Base-by-base conservation (phyloP, 1,140 invertebrate species). In the Galleria mellonella region DNA sequence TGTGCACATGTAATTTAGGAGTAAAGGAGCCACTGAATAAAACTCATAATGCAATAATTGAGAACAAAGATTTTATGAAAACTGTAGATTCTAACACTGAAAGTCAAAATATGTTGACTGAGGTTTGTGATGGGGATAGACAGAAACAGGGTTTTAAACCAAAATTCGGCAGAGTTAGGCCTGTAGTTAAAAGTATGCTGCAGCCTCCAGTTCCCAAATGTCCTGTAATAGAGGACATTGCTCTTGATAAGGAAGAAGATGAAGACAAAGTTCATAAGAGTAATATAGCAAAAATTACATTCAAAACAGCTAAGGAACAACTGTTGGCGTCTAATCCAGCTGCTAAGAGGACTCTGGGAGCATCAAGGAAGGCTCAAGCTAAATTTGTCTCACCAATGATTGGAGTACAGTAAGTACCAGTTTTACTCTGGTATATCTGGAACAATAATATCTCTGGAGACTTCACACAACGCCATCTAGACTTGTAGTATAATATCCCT, bases 381-480 rank as follows among this genome's bases (percentile, higher is more conserved):
- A 83, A 78, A 51, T 85, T 85, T 72, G 52, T 85, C 2, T 82
- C 78, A 36, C 82, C 82, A 2, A 83, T 85, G 78, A 53, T 85
- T 30, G 65, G 70, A 38, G 72, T 61, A 11, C 73, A 74, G 78
- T 84, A 71, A 69, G 78, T 62, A 17, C 6, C 17, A 3, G 2
- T 3, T 23, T 23, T 23, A 3, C 6, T 2, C 2, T 6, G 2
- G 6, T 3, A 23, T 23, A 23, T 23, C 6, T 23, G 6, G 17
- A 23, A 23, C 2, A 6, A n/a, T n/a, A n/a, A n/a, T n/a, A n/a
- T n/a, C n/a, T n/a, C n/a, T n/a, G n/a, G n/a, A n/a, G n/a, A n/a
- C n/a, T n/a, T n/a, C n/a, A n/a, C n/a, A n/a, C n/a, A n/a, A n/a
- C n/a, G n/a, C n/a, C n/a, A n/a, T n/a, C n/a, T n/a, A n/a, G n/a